These are phyloP conservation scores for Platerodrilus igneus DNA, from an alignment of 2,888 invertebrate species.

Conservation along the genomic window DNA sequence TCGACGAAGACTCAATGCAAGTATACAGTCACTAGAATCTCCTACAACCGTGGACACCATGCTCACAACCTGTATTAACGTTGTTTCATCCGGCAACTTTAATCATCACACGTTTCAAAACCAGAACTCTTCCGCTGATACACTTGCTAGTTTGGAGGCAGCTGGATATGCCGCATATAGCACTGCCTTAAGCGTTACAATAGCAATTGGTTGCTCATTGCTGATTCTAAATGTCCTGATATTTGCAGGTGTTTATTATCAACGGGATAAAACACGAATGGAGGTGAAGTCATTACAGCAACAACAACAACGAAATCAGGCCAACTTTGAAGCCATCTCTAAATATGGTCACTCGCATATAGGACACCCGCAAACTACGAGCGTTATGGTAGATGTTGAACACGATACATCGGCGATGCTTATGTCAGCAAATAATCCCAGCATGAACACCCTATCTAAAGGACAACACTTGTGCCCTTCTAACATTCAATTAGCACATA, in stretches of 20 bases:
- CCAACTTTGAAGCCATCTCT: constrained; percentile 67
- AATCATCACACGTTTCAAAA: constrained; percentile 53
- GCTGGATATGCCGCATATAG: constrained; percentile 73
- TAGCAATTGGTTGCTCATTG: constrained; percentile 76
- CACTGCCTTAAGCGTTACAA: constrained; percentile 71
- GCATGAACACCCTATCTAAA: constrained; percentile 52
- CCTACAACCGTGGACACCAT: constrained; percentile 67
- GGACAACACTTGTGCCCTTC: constrained; percentile 53
- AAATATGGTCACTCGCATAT: constrained; percentile 78
- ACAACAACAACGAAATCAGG: constrained; percentile 65
- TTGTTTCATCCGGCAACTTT: constrained; percentile 48
- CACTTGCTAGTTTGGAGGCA: constrained; percentile 74
- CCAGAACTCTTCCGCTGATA: constrained; percentile 66
- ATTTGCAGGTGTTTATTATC: constrained; percentile 82
- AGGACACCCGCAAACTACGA: constrained; percentile 71
- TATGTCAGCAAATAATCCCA: constrained; percentile 54
- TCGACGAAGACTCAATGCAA: constrained; percentile 55
- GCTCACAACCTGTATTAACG: constrained; percentile 67
- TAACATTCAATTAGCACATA: constrained; percentile 46
- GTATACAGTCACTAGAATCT: constrained; percentile 58
- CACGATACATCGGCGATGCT: constrained; percentile 61
- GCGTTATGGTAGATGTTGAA: constrained; percentile 79
- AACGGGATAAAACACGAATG: constrained; percentile 69
- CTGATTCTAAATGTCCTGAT: constrained; percentile 77
- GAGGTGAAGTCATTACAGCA: constrained; percentile 76